phyloP scores from a whole-genome alignment of 2,113 vertebrate species.

The rat (Rattus norvegicus) region GRCr8 NC_086025.1:45824001-45824500 shows the following conservation, averaged over 20 bases:
- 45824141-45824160: background rate
- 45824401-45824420: no score
- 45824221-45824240: background rate
- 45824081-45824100: constrained; percentile 6
- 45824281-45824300: background rate
- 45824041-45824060: constrained; percentile 5
- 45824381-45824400: background rate
- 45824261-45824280: background rate
- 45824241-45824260: background rate
- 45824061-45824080: constrained; percentile 10
- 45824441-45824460: background rate
- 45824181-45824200: background rate
- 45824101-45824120: background rate
- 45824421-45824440: background rate
- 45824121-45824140: background rate
- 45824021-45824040: constrained; percentile 20
- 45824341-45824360: background rate
- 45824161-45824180: background rate
- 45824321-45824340: background rate
- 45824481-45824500: background rate
- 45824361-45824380: background rate
- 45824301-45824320: background rate
- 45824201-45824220: background rate
- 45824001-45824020: constrained; percentile 22
- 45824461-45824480: background rate